A percentile compares a stretch with the other conserved stretches of the same genome.
Evolutionary conservation across 1,140 invertebrate species (phyloP).

Genomic region (Heliconius melpomene): DNA sequence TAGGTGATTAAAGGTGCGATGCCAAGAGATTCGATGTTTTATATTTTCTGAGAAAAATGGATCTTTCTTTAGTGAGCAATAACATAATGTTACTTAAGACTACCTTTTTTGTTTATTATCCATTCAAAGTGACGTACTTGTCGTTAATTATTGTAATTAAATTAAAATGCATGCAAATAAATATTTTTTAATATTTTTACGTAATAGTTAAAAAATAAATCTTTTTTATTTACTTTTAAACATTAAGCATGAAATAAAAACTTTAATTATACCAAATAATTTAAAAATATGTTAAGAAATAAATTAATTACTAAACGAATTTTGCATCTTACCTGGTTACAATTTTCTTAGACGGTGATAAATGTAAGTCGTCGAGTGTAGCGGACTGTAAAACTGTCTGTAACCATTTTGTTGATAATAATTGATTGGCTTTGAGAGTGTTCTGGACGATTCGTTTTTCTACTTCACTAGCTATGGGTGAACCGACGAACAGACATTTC

Average conservation of each 20-base stretch:
- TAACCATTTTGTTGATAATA: constrained; percentile 19
- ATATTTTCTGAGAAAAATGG: no score
- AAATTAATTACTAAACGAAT: not conserved
- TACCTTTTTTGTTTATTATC: not conserved
- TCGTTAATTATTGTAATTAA: not conserved
- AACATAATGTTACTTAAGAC: no score
- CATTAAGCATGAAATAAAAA: no score
- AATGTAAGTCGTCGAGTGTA: not conserved
- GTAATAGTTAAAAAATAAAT: not conserved
- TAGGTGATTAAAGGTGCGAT: no score
- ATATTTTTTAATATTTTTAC: not conserved
- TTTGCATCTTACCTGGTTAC: not conserved
- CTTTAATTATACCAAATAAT: no score
- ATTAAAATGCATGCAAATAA: not conserved
- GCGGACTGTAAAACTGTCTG: constrained; percentile 22
- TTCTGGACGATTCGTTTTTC: constrained; percentile 22
- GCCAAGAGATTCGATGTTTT: no score
- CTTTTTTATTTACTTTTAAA: no score
- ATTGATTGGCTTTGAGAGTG: constrained; percentile 26
- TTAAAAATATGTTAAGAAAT: no score
- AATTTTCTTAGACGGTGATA: not conserved
- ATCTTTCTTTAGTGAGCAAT: no score
- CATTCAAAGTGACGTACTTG: not conserved
- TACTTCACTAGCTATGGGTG: constrained; percentile 18
- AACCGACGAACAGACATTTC: constrained; percentile 5